phyloP scores from a whole-genome alignment of 2,797 vertebrate species.

The Sebastes steindachneri region DNA sequence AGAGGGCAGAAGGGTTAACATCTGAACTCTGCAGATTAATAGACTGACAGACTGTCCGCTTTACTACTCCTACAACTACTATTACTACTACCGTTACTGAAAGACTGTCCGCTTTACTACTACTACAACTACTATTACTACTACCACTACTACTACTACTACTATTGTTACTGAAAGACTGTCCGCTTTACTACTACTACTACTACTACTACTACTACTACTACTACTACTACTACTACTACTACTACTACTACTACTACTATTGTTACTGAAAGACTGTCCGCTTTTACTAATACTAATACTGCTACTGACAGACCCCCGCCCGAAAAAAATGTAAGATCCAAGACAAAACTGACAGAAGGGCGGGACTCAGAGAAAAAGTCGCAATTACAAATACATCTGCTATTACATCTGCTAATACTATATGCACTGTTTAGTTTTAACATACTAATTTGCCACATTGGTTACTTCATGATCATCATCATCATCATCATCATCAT shows the following conservation, averaged over 20 bases:
- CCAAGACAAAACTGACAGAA: no score
- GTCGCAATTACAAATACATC: no score
- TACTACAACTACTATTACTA: neutral
- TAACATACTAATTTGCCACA: no score
- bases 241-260: neutral
- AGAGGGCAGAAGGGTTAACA: constrained; percentile 37
- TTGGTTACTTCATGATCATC: neutral
- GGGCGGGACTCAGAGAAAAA: no score
- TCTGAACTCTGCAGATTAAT: constrained; percentile 56
- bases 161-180: neutral
- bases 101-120: no score
- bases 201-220: neutral
- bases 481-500: neutral
- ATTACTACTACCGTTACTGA: no score
- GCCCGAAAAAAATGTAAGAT: no score
- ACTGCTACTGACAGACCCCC: neutral
- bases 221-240: neutral
- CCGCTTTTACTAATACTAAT: neutral
- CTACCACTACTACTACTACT: no score
- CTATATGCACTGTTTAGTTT: no score
- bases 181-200: neutral
- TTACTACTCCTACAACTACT: no score
- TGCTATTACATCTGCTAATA: no score
- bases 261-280: no score
- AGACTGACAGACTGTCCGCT: neutral